A percentile compares a stretch with the other conserved stretches of the same genome.
Conservation (phyloP, 1,140 invertebrate genomes). For the Hermatobates lingyangjiaoensis region DNA sequence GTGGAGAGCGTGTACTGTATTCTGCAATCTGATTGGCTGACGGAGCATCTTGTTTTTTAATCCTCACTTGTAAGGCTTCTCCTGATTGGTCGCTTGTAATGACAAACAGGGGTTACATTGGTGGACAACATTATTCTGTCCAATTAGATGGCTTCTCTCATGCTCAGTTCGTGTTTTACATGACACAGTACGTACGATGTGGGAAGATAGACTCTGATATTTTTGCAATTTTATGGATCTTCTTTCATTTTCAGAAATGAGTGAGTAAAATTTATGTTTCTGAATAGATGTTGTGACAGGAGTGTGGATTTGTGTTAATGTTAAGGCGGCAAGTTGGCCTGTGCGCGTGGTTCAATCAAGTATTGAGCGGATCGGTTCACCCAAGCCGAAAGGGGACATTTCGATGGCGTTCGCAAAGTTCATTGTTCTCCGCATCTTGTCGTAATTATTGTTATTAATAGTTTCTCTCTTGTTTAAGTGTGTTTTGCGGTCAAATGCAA, state of each 20-base stretch:
- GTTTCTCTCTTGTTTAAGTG: not conserved
- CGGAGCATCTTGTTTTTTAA: slow-evolving; percentile 21
- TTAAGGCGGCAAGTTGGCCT: not conserved
- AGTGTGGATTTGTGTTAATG: not conserved
- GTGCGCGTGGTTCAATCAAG: slow-evolving; percentile 12
- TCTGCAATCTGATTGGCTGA: slow-evolving; percentile 10
- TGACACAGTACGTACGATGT: slow-evolving; percentile 21
- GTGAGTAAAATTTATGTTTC: slow-evolving; percentile 16
- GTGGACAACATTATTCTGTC: slow-evolving; percentile 27
- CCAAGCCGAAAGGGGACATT: slow-evolving; percentile 24
- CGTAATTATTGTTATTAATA: slow-evolving; percentile 17
- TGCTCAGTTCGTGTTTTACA: slow-evolving; percentile 21
- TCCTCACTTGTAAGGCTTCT: slow-evolving; percentile 35
- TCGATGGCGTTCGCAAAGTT: slow-evolving; percentile 24
- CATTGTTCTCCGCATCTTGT: slow-evolving; percentile 21
- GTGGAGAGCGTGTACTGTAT: too few relatives aligned
- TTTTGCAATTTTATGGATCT: slow-evolving; percentile 20
- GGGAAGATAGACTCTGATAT: slow-evolving; percentile 21
- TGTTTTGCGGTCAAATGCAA: too few relatives aligned
- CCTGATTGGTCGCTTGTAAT: slow-evolving; percentile 37
- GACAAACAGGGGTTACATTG: slow-evolving; percentile 16
- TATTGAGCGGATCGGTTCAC: slow-evolving; percentile 21
- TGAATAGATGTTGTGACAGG: slow-evolving; percentile 8
- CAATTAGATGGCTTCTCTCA: slow-evolving; percentile 26
- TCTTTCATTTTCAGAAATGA: slow-evolving; percentile 17